These are phyloP conservation scores for Frankliniella fusca DNA, from an alignment of 2,888 invertebrate species.

Conservation along the genomic window DNA sequence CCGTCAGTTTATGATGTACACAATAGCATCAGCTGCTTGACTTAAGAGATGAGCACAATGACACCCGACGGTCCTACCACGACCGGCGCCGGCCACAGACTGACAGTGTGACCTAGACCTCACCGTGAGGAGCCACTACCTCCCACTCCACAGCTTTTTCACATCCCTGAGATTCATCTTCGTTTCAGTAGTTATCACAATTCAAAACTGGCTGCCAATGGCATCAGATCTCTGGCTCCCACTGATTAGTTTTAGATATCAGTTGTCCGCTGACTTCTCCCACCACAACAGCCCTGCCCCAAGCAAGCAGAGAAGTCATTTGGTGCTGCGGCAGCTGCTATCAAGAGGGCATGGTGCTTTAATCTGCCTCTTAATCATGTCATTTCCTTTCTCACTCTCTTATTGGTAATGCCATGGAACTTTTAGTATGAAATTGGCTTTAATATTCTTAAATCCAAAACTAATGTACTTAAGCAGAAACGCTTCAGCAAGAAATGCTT, in stretches of 20 bases:
- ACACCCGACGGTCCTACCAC: neutral
- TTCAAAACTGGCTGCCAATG: neutral
- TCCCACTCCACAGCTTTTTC: conserved; percentile 11
- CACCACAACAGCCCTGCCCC: neutral
- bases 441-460: too few species aligned
- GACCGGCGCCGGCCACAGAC: neutral
- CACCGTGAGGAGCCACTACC: neutral
- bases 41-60: neutral
- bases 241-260: conserved; percentile 1
- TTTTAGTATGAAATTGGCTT: neutral
- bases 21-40: neutral
- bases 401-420: neutral
- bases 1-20: neutral
- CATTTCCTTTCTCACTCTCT: neutral
- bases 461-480: too few species aligned
- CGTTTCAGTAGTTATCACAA: neutral
- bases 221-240: neutral
- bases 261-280: neutral
- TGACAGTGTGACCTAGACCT: conserved; percentile 16
- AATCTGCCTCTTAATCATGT: neutral
- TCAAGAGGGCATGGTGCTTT: neutral
- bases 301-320: conserved; percentile 8
- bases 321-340: conserved; percentile 19
- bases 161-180: conserved; percentile 11
- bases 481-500: too few species aligned